Base-by-base conservation (phyloP, 2,888 invertebrate genomes). In the Stenodema calcarata region DNA sequence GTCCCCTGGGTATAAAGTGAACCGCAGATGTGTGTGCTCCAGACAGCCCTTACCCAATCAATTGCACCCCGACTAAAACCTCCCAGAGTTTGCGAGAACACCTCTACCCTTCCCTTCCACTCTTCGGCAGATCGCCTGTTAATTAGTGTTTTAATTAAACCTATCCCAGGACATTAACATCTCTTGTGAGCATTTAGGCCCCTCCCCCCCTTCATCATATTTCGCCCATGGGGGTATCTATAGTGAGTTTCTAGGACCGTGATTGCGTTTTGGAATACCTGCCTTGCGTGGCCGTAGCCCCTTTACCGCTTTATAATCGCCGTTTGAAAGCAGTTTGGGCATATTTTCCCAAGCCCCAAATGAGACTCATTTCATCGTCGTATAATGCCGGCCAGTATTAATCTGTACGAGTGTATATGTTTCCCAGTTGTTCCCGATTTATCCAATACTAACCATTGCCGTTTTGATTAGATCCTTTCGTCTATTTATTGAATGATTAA, bases 131-230 rank as follows among this genome's bases (percentile, higher is more conserved):
- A 82, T 82, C 82, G 82, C 35, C 82, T 82, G 82, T 82, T 82
- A 82, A 82, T 82, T 82, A 82, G 82, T 82, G 82, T 82, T 82
- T 82, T 82, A 82, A 82, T 82, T 82, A 82, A 82, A 82, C 82
- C 69, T 69, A 82, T 82, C 62, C 28, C 42, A 41, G 69, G 82
- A 82, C 82, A 82, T 62, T 82, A 82, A 54, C 80, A 80, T 80
- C 42, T 78, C 78, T 47, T 54, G 50, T 80, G 80, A 50, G 80
- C 41, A 18, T 78, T 78, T 78, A 78, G 44, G 35, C 14, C 73
- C 16, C n/a, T n/a, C n/a, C 14, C 73, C 18, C 54, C 54, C 11
- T 18, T 16, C 18, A 4, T 23, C 78, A 78, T 78, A 78, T 78
- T 78, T 27, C 35, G 35, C 73, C 35, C 16, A 6, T 73, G 18